Percentiles rank a stretch among this genome's conserved stretches.
These are phyloP conservation scores for Vidua chalybeata DNA, from an alignment of 2,113 vertebrate species.

Conservation along the genomic window DNA sequence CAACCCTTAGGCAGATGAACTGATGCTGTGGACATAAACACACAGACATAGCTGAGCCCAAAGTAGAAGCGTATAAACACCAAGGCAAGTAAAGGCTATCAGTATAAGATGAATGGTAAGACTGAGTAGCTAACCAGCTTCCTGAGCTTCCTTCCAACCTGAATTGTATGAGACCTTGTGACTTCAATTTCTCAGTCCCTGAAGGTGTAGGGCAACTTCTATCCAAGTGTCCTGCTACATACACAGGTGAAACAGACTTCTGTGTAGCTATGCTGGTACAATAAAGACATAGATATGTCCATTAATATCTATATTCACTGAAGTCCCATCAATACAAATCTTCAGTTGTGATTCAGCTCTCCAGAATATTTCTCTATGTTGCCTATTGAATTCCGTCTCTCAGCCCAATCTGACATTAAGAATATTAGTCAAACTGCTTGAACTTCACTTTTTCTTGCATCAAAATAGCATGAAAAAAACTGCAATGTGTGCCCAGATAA, in stretches of 20 bases:
- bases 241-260: neutral
- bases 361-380: neutral
- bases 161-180: neutral
- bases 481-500: neutral
- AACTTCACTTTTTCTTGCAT: neutral
- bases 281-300: neutral
- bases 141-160: neutral
- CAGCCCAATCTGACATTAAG: neutral
- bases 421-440: neutral
- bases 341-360: neutral
- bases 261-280: neutral
- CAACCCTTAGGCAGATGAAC: neutral
- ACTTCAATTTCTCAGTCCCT: neutral
- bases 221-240: neutral
- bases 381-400: neutral
- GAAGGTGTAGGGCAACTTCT: neutral
- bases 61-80: neutral
- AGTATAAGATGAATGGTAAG: neutral
- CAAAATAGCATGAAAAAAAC: neutral
- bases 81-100: neutral
- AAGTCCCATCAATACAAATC: neutral
- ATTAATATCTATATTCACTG: neutral
- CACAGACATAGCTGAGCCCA: neutral
- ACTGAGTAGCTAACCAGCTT: neutral
- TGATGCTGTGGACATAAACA: neutral